These are phyloP conservation scores for Habrosyne pyritoides DNA, from an alignment of 2,888 invertebrate genomes.

Conservation along the genomic window DNA sequence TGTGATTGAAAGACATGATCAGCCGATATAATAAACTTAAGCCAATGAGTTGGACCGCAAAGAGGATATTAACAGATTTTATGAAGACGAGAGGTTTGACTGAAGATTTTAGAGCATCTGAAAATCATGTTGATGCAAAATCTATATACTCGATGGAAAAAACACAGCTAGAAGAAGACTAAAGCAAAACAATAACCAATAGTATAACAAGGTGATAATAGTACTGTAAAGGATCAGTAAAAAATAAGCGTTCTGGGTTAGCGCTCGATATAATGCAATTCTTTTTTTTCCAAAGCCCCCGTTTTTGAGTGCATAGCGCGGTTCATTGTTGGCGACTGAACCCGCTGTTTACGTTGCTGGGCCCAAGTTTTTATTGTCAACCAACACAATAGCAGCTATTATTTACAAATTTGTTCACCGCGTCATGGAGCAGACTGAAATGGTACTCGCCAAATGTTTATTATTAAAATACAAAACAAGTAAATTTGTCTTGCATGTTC, in stretches of 20 bases:
- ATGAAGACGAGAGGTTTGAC: too few relatives aligned
- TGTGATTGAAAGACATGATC: too few relatives aligned
- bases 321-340: constrained; percentile 16
- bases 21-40: too few relatives aligned
- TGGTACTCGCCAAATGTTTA: neutral
- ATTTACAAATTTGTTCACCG: constrained; percentile 23
- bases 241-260: constrained; percentile 23
- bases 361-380: constrained; percentile 33
- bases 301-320: neutral
- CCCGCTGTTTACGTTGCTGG: constrained; percentile 26
- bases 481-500: neutral
- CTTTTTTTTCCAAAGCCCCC: constrained; percentile 17
- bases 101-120: too few relatives aligned
- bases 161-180: too few relatives aligned
- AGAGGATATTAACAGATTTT: too few relatives aligned
- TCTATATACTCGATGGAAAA: too few relatives aligned
- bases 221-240: neutral
- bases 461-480: neutral
- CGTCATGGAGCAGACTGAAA: neutral
- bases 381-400: constrained; percentile 24
- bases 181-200: too few relatives aligned
- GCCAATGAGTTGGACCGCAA: too few relatives aligned
- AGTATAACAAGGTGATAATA: neutral
- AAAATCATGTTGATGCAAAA: too few relatives aligned
- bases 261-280: constrained; percentile 22